Conservation (phyloP, 2,888 invertebrate species). For the Diaprepes abbreviatus region DNA sequence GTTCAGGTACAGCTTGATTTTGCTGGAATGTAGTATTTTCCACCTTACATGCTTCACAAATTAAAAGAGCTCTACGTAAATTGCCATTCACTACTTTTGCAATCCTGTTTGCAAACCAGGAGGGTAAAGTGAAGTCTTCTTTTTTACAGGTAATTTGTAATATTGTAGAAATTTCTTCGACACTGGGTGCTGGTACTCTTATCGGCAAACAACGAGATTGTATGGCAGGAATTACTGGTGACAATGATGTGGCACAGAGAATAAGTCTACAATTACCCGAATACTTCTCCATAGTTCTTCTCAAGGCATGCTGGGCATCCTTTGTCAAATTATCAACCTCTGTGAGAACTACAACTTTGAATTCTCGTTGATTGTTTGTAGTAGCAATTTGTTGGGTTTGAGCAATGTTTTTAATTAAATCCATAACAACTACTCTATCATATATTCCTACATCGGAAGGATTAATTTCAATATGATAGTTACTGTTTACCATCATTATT, state of each 20-base stretch:
- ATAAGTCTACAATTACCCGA: conserved; percentile 94
- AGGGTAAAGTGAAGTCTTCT: conserved; percentile 84
- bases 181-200: conserved; percentile 89
- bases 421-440: conserved; percentile 97
- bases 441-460: conserved; percentile 98
- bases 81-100: conserved; percentile 88
- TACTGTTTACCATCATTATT: conserved; percentile 92
- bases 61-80: conserved; percentile 90
- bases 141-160: conserved; percentile 79
- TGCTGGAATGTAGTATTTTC: conserved; percentile 87
- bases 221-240: conserved; percentile 97
- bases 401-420: conserved; percentile 96
- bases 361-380: conserved; percentile 87
- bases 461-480: conserved; percentile 94
- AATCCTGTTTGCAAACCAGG: conserved; percentile 82
- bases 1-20: conserved; percentile 85
- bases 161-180: conserved; percentile 78
- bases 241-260: conserved; percentile 94
- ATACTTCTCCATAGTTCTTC: conserved; percentile 99
- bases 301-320: conserved; percentile 97
- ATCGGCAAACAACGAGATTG: conserved; percentile 92
- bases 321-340: conserved; percentile 96
- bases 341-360: conserved; percentile 96
- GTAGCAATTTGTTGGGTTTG: conserved; percentile 93
- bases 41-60: conserved; percentile 94